Evolutionary conservation across 2,888 invertebrate genomes (phyloP), one percentile per base, ranked within the genome.

Genomic region (Shargacucullia verbasci): DNA sequence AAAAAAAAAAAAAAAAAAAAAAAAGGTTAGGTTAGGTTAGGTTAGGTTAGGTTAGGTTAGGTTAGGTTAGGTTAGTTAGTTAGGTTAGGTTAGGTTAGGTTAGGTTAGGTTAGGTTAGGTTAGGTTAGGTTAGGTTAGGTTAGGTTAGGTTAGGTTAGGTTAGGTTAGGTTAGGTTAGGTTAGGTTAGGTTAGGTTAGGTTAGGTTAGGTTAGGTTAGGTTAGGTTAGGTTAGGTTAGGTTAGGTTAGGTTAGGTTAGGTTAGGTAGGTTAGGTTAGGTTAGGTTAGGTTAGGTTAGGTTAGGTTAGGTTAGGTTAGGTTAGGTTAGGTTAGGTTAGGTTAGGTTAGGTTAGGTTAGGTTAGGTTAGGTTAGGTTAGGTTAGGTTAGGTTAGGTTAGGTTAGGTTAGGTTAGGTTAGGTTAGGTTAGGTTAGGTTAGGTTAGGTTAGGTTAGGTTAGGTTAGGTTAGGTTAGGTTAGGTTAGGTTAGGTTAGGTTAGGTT

Each of bases 291-390:
- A 40, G 40, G 40, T 40, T 40, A 40, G 40, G 40, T 40, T 40
- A 43, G 57, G 56, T 38, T 61, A 25, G 25, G 56, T 55, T 49
- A 53, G 45, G 58, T 48, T 52, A 48, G 41, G 52, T 59, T 50
- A 43, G 48, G 48, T 52, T 55, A 44, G 55, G 64, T 56, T 59
- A 53, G 56, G 61, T 62, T 56, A 64, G 59, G 64, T 59, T 64
- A 59, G 59, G 56, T 59, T 64, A 56, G 56, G 56, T 52, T 53
- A 59, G 59, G 59, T 64, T 59, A 59, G 63, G 59, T 64, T 64
- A 64, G 63, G 63, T 59, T 59, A 59, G 59, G 59, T 64, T 60
- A 60, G 65, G 65, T 65, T 61, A 59, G 64, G 64, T 64, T 59
- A 64, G 64, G 56, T 64, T 59, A 61, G 60, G 60, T 61, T 65